These are phyloP conservation scores for Anableps anableps DNA, from an alignment of 2,797 vertebrate species.

Conservation along the genomic window DNA sequence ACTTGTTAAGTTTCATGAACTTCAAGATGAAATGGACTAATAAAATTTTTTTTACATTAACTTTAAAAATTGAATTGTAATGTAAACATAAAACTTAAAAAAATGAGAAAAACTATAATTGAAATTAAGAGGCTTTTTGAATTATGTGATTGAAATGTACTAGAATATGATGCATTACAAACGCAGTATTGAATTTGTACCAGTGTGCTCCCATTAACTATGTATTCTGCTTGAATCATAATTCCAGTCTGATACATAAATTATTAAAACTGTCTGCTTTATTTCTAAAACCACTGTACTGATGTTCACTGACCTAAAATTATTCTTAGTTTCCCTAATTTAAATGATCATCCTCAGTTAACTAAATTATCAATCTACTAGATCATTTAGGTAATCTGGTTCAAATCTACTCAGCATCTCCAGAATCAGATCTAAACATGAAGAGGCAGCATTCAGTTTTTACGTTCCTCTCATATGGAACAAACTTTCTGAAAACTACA, in stretches of 20 bases:
- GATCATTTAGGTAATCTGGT: background rate
- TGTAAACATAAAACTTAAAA: background rate
- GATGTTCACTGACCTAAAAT: background rate
- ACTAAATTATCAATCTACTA: background rate
- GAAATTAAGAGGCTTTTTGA: background rate
- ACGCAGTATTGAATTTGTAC: background rate
- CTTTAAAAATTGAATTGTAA: background rate
- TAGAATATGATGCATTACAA: background rate
- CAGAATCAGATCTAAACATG: background rate
- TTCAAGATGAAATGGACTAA: too few relatives aligned
- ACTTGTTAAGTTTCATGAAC: too few relatives aligned
- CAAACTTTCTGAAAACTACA: background rate
- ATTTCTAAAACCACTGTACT: background rate
- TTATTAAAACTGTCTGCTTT: background rate
- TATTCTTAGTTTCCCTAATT: background rate
- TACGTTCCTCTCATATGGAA: background rate
- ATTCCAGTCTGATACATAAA: background rate
- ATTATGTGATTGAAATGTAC: background rate
- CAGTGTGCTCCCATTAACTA: background rate
- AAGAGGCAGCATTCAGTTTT: background rate
- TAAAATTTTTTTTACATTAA: background rate
- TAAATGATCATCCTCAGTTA: too few relatives aligned
- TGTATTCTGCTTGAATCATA: background rate
- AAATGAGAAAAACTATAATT: background rate
- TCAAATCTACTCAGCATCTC: background rate